Percentiles rank a stretch among this genome's conserved stretches.
These are phyloP conservation scores for Daboia siamensis DNA, from an alignment of 2,113 vertebrate genomes.

Conservation along the genomic window DNA sequence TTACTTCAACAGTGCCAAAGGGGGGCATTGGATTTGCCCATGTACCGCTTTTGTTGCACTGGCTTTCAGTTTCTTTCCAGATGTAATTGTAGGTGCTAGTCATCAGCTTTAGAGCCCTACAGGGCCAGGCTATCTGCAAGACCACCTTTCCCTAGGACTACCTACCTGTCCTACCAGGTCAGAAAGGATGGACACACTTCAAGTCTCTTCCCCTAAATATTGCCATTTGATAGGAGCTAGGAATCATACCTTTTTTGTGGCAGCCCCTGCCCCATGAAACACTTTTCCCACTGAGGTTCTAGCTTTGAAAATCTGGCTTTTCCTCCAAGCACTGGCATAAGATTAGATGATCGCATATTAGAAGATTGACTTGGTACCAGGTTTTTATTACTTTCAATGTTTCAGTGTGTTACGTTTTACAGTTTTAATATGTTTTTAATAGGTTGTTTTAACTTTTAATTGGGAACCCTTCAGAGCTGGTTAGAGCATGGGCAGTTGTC, in stretches of 20 bases:
- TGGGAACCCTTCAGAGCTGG: no score
- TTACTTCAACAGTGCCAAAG: background rate
- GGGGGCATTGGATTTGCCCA: background rate
- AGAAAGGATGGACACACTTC: background rate
- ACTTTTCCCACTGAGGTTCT: background rate
- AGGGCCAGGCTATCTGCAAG: background rate
- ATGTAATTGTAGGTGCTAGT: background rate
- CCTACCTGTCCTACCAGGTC: background rate
- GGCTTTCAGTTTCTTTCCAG: background rate
- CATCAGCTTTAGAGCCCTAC: background rate
- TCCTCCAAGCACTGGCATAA: no score
- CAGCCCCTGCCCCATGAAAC: background rate
- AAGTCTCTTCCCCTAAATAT: background rate
- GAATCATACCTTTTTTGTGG: background rate
- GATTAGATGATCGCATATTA: no score
- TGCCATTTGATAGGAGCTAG: background rate
- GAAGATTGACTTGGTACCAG: no score
- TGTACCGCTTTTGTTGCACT: background rate
- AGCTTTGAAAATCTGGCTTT: background rate
- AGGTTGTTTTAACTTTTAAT: no score
- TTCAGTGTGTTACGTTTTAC: no score
- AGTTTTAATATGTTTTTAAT: no score
- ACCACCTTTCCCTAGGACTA: background rate
- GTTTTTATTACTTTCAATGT: no score
- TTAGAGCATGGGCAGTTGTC: no score